phyloP scores from a whole-genome alignment of 92 coral and sea anemone genomes.

The Meandrina meandrites region DNA sequence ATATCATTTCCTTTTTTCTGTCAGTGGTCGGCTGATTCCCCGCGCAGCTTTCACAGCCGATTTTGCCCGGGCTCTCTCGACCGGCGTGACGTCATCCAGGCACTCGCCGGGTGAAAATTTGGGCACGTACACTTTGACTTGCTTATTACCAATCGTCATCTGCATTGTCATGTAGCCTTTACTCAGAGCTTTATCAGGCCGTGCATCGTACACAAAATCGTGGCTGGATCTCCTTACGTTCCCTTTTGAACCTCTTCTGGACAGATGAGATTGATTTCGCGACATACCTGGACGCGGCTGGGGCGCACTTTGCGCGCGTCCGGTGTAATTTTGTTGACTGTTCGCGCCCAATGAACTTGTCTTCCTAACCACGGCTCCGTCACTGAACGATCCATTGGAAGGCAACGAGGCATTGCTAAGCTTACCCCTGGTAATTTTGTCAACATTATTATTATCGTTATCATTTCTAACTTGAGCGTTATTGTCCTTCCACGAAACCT shows the following conservation, averaged over 20 bases:
- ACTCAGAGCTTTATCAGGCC: conserved; percentile 56
- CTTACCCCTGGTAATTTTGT: background rate
- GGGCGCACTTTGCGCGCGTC: conserved; percentile 18
- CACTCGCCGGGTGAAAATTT: conserved; percentile 67
- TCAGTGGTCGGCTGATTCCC: background rate
- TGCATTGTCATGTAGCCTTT: conserved; percentile 82
- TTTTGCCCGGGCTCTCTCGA: conserved; percentile 54
- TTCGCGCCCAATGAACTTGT: background rate
- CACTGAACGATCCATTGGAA: background rate
- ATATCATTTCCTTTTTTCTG: conserved; percentile 5
- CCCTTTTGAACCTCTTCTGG: conserved; percentile 1
- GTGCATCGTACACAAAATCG: conserved; percentile 54
- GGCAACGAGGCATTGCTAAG: background rate
- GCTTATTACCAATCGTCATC: conserved; percentile 83
- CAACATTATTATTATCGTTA: background rate
- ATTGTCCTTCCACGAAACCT: conserved; percentile 25
- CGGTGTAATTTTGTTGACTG: background rate
- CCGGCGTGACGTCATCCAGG: conserved; percentile 51
- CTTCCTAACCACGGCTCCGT: background rate
- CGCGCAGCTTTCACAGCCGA: conserved; percentile 25
- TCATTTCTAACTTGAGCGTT: background rate
- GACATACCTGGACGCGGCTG: background rate
- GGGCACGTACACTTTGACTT: conserved; percentile 67
- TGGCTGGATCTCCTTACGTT: conserved; percentile 25
- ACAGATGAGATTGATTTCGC: background rate